phyloP scores from a whole-genome alignment of 1,140 invertebrate genomes.

The Cotesia typhae region DNA sequence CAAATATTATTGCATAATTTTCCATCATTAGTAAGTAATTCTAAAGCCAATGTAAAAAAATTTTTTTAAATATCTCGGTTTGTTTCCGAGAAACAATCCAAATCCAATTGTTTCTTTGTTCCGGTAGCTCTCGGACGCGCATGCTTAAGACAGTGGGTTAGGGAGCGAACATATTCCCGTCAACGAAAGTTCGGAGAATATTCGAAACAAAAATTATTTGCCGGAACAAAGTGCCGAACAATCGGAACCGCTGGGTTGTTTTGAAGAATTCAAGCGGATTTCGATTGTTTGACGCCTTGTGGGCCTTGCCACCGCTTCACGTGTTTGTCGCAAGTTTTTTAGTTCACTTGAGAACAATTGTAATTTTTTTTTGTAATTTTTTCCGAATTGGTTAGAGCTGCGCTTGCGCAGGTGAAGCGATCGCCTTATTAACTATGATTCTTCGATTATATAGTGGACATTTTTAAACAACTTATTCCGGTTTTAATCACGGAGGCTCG shows the following conservation, averaged over 20 bases:
- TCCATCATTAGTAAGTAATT: too few relatives aligned
- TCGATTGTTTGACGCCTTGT: slow-evolving; percentile 49
- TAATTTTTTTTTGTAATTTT: slow-evolving; percentile 19
- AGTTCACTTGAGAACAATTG: too few relatives aligned
- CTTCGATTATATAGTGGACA: slow-evolving; percentile 66
- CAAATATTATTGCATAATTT: too few relatives aligned
- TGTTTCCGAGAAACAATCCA: background rate
- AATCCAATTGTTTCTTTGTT: slow-evolving; percentile 21
- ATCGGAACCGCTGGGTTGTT: background rate
- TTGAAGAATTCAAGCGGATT: slow-evolving; percentile 34
- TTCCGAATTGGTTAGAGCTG: background rate
- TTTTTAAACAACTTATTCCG: slow-evolving; percentile 67
- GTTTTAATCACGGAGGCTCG: slow-evolving; percentile 68
- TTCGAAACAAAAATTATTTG: slow-evolving; percentile 59
- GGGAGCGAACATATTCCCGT: slow-evolving; percentile 59
- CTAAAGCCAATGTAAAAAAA: background rate
- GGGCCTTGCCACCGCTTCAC: slow-evolving; percentile 39
- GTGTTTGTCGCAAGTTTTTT: too few relatives aligned
- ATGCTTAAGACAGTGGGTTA: slow-evolving; percentile 52
- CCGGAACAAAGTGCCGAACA: slow-evolving; percentile 37
- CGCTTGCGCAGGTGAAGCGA: slow-evolving; percentile 40
- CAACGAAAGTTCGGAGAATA: slow-evolving; percentile 60
- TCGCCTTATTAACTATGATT: slow-evolving; percentile 62
- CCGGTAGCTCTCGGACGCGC: slow-evolving; percentile 54
- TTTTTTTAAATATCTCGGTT: too few relatives aligned